A percentile compares a stretch with the other conserved stretches of the same genome.
phyloP scores from a whole-genome alignment of 2,113 vertebrate genomes.

The Platysternon megacephalum region DNA sequence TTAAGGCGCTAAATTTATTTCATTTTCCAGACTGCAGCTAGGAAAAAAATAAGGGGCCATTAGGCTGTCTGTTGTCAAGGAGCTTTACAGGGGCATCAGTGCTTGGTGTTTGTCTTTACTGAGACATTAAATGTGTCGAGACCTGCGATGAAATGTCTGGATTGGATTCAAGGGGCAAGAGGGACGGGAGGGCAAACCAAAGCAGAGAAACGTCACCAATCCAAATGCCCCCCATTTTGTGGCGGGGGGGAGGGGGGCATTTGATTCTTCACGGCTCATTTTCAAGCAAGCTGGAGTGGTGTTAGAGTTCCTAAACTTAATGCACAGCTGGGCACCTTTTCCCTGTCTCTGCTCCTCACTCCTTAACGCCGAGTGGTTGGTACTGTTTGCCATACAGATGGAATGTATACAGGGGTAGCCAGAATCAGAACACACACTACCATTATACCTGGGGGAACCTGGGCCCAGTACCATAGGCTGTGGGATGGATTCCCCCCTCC shows the following conservation, averaged over 20 bases:
- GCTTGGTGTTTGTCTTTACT: constrained; percentile 67
- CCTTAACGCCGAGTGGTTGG: not conserved
- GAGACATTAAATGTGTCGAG: constrained; percentile 63
- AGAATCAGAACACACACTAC: no score
- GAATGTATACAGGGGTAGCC: not conserved
- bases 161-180: not conserved
- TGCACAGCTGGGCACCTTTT: not conserved
- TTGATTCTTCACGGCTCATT: not conserved
- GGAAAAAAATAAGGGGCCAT: constrained; percentile 69
- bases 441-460: not conserved
- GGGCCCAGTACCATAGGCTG: not conserved
- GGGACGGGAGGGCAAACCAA: not conserved
- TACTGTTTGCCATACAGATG: not conserved
- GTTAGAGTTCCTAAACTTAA: accelerated
- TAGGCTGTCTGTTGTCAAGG: constrained; percentile 66
- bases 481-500: not conserved
- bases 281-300: accelerated
- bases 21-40: constrained; percentile 66
- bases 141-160: constrained; percentile 56
- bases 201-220: constrained; percentile 2
- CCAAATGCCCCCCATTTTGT: accelerated
- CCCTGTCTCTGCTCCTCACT: not conserved
- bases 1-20: constrained; percentile 71
- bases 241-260: not conserved
- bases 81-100: constrained; percentile 63